Conservation (phyloP, 2,113 vertebrate species). For the Himantopus leucocephalus region DNA sequence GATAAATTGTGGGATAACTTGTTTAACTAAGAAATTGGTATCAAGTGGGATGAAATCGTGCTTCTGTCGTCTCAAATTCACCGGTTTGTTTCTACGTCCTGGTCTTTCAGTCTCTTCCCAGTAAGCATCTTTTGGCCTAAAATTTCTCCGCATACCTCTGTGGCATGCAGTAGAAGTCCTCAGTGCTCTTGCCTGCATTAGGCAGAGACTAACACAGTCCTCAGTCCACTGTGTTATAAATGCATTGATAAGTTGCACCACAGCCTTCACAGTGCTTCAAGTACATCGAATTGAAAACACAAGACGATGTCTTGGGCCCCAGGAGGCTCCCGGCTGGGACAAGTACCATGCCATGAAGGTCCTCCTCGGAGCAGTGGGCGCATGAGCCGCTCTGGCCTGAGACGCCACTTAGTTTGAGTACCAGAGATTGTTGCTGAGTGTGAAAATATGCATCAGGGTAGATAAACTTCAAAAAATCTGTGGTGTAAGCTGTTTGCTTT, state of each 20-base stretch:
- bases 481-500: neutral
- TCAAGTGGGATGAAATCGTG: neutral
- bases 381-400: neutral
- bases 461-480: neutral
- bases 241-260: neutral
- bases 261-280: neutral
- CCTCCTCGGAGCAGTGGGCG: rapidly evolving
- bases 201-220: too few species aligned
- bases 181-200: neutral
- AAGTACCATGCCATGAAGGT: neutral
- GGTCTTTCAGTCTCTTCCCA: neutral
- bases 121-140: neutral
- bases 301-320: neutral
- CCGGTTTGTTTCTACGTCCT: neutral
- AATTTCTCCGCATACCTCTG: neutral
- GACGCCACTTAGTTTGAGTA: neutral
- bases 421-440: neutral
- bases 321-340: neutral
- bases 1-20: neutral
- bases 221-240: neutral
- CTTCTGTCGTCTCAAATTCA: neutral
- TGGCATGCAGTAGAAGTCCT: rapidly evolving
- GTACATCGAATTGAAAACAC: neutral
- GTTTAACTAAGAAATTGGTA: neutral
- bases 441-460: rapidly evolving